phyloP scores from a whole-genome alignment of 2,888 invertebrate species.

The Mamestra brassicae region DNA sequence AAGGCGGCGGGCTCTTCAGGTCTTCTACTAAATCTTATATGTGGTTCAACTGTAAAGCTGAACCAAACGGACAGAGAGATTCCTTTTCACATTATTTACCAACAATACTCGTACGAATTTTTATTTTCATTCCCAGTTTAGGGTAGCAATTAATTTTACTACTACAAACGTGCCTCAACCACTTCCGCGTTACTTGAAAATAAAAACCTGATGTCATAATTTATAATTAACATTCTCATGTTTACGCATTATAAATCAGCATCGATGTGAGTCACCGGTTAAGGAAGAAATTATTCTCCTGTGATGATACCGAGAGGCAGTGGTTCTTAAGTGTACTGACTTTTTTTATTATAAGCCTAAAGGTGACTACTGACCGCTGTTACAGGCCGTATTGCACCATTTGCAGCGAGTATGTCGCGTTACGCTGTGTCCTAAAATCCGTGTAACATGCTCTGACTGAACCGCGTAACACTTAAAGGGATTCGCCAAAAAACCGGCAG shows the following conservation, averaged over 20 bases:
- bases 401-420: no score
- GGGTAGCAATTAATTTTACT: slow-evolving; percentile 42
- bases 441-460: no score
- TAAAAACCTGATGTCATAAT: slow-evolving; percentile 58
- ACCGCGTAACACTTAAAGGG: no score
- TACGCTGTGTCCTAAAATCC: no score
- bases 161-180: slow-evolving; percentile 25
- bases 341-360: no score
- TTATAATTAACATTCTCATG: slow-evolving; percentile 59
- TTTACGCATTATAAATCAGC: slow-evolving; percentile 53
- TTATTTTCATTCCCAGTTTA: slow-evolving; percentile 28
- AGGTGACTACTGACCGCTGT: no score
- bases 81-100: not conserved
- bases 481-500: no score
- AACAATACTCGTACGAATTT: not conserved
- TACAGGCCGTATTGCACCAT: no score
- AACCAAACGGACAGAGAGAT: slow-evolving; percentile 2
- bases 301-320: slow-evolving; percentile 43
- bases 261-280: slow-evolving; percentile 38
- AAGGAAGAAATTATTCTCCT: slow-evolving; percentile 43
- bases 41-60: not conserved
- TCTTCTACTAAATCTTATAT: not conserved
- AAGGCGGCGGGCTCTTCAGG: no score
- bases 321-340: slow-evolving; percentile 42
- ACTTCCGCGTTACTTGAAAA: slow-evolving; percentile 56